Evolutionary conservation across 2,797 vertebrate genomes (phyloP).

Genomic region (Petrocephalus schoutedeni): DNA sequence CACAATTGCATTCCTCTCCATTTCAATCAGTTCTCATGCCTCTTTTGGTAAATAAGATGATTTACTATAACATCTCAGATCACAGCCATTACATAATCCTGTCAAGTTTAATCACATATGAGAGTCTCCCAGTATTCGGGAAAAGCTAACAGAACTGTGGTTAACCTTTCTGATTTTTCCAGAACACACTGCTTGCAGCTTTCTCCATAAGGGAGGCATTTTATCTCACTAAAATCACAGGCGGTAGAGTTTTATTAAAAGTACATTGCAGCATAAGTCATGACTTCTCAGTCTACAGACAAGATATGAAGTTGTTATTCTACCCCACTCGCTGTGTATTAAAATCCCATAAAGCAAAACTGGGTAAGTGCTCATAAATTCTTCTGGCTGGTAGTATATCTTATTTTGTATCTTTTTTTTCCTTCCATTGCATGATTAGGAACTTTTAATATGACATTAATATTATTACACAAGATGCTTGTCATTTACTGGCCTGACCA

Average conservation of each 20-base stretch:
- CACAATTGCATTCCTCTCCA: background rate
- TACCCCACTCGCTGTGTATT: background rate
- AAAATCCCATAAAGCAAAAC: background rate
- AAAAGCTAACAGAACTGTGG: constrained; percentile 2
- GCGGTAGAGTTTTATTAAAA: constrained; percentile 18
- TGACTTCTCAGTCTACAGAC: background rate
- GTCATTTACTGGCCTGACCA: background rate
- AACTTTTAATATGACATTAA: constrained; percentile 1
- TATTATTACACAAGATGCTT: background rate
- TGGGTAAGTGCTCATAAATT: background rate
- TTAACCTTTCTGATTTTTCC: background rate
- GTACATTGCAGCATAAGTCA: background rate
- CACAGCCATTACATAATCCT: constrained; percentile 12
- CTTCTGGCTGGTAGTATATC: background rate
- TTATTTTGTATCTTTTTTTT: background rate
- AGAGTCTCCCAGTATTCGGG: background rate
- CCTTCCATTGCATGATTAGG: background rate
- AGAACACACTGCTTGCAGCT: background rate
- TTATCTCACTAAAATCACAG: background rate
- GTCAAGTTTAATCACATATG: background rate
- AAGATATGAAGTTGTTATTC: background rate
- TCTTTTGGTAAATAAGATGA: constrained; percentile 22
- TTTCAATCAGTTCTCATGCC: constrained; percentile 6
- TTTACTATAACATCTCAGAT: constrained; percentile 18
- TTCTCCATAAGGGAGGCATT: background rate